Evolutionary conservation across 2,113 vertebrate genomes (phyloP).

Genomic region (Smithornis capensis): DNA sequence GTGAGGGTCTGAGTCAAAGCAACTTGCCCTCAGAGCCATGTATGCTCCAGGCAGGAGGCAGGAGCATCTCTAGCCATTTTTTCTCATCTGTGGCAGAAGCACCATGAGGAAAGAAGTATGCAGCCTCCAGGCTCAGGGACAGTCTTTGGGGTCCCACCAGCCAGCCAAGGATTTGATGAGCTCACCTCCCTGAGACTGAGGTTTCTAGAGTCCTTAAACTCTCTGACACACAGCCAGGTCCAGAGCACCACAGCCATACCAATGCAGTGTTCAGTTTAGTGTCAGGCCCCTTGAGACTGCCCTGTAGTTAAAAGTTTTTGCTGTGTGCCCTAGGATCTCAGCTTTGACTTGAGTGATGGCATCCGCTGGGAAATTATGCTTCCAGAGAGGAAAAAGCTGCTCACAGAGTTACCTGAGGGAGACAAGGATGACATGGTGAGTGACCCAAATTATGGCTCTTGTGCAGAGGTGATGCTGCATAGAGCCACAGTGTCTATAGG

Average conservation of each 20-base stretch:
- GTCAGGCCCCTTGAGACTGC: not conserved
- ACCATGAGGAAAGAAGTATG: not conserved
- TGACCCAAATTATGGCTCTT: accelerated
- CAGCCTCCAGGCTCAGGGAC: not conserved
- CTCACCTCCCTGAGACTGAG: not conserved
- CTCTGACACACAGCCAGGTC: not conserved
- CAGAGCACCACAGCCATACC: not conserved
- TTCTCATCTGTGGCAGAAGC: not conserved
- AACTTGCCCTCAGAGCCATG: not conserved
- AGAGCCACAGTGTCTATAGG: accelerated
- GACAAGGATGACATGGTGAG: conserved; percentile 55
- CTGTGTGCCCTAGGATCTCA: conserved; percentile 76
- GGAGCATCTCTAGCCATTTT: not conserved
- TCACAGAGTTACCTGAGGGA: not conserved
- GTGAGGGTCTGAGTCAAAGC: not conserved
- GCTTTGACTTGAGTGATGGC: conserved; percentile 82
- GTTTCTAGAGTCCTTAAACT: not conserved
- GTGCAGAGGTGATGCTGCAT: too few relatives aligned
- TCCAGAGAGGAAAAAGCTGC: not conserved
- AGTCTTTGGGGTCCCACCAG: not conserved
- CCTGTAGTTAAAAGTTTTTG: not conserved
- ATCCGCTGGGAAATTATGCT: conserved; percentile 85
- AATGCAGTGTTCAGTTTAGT: not conserved
- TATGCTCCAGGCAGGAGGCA: not conserved
- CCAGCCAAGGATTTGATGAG: not conserved